These are phyloP conservation scores for Euclidia mi DNA, from an alignment of 2,888 invertebrate genomes.

Conservation along the genomic window DNA sequence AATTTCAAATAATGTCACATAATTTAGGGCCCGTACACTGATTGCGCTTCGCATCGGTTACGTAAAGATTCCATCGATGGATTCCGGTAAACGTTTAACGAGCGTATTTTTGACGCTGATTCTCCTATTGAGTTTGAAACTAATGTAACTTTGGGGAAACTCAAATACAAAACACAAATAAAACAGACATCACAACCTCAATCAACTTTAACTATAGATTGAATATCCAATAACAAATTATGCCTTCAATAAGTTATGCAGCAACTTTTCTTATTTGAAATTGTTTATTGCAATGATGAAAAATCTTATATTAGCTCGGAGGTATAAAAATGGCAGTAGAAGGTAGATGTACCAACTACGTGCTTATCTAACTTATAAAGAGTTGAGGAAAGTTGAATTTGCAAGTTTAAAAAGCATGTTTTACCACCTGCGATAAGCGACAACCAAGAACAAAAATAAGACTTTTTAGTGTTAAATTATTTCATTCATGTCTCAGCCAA, in stretches of 20 bases:
- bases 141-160: conserved; percentile 45
- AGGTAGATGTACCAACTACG: conserved; percentile 36
- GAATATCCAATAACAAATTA: neutral
- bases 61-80: conserved; percentile 49
- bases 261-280: neutral
- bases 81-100: conserved; percentile 41
- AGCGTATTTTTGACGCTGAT: conserved; percentile 42
- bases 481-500: conserved; percentile 6
- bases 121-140: conserved; percentile 43
- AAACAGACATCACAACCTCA: no score
- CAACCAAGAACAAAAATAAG: conserved; percentile 32
- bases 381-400: conserved; percentile 53
- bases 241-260: no score
- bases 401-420: conserved; percentile 51
- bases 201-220: conserved; percentile 7
- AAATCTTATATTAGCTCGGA: conserved; percentile 22
- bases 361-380: conserved; percentile 52
- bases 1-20: conserved; percentile 85
- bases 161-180: no score
- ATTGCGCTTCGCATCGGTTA: conserved; percentile 65
- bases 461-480: conserved; percentile 20
- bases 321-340: conserved; percentile 13
- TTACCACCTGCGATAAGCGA: conserved; percentile 56
- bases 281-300: conserved; percentile 5
- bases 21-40: conserved; percentile 71